Percentiles rank a stretch among this genome's conserved stretches.
These are phyloP conservation scores for Pteromalus puparum DNA, from an alignment of 1,140 invertebrate genomes.

Conservation along the genomic window DNA sequence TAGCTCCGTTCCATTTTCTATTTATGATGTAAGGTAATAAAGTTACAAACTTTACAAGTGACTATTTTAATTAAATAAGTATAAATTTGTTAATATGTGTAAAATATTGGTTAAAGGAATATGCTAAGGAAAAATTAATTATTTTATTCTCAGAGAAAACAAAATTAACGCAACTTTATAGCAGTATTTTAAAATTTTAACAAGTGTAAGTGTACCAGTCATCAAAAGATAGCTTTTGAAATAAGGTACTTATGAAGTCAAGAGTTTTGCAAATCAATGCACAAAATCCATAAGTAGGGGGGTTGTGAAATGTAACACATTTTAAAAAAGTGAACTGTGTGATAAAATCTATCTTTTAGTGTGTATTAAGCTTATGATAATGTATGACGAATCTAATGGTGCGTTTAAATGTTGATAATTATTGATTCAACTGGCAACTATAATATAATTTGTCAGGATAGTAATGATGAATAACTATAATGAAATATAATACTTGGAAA, in stretches of 20 bases:
- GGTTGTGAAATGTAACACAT: neutral
- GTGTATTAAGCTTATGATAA: neutral
- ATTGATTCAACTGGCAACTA: neutral
- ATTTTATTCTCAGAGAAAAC: neutral
- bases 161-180: too few relatives aligned
- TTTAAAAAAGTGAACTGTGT: neutral
- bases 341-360: neutral
- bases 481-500: neutral
- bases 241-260: too few relatives aligned
- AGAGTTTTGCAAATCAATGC: neutral
- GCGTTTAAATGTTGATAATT: neutral
- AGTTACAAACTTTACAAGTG: neutral
- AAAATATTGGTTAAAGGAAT: neutral
- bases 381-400: neutral
- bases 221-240: neutral
- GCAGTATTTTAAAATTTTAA: neutral
- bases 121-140: neutral
- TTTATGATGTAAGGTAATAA: neutral
- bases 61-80: neutral
- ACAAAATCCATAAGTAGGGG: neutral
- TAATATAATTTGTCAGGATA: neutral
- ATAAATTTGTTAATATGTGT: neutral
- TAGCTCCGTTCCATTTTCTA: neutral
- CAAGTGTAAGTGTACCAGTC: neutral
- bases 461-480: neutral